Evolutionary conservation across 2,888 invertebrate genomes (phyloP).

Genomic region (Lysandra bellargus): DNA sequence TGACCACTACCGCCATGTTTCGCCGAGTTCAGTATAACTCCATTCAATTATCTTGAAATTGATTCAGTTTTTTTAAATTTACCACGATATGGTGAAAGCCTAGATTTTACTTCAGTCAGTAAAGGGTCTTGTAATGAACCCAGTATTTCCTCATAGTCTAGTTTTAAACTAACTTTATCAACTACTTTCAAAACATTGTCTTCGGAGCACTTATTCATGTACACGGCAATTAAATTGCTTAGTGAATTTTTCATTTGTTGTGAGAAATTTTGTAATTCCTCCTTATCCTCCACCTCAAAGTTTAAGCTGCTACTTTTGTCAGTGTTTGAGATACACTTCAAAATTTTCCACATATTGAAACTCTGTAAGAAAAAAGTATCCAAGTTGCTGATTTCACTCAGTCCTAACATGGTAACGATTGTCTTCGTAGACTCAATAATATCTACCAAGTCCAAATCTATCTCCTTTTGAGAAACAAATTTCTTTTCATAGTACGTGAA

Average conservation of each 20-base stretch:
- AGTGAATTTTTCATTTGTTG: constrained; percentile 57
- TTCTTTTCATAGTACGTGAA: constrained; percentile 64
- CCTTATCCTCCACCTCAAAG: constrained; percentile 58
- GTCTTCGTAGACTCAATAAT: constrained; percentile 62
- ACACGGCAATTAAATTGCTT: constrained; percentile 56
- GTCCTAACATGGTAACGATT: constrained; percentile 53
- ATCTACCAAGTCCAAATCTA: constrained; percentile 64
- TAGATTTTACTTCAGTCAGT: constrained; percentile 49
- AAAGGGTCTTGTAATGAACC: constrained; percentile 51
- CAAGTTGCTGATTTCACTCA: constrained; percentile 51
- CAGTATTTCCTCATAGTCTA: constrained; percentile 58
- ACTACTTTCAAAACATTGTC: constrained; percentile 53
- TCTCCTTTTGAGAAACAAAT: constrained; percentile 58
- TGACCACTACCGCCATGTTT: too few species aligned
- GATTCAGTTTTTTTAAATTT: constrained; percentile 57
- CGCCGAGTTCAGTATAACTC: too few species aligned
- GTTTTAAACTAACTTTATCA: constrained; percentile 48
- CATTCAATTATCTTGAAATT: not conserved
- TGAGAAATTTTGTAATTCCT: constrained; percentile 54
- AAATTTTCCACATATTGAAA: constrained; percentile 63
- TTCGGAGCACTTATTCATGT: constrained; percentile 59
- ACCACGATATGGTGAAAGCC: constrained; percentile 55
- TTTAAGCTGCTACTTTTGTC: constrained; percentile 52
- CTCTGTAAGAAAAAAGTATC: constrained; percentile 59
- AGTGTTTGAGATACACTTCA: constrained; percentile 50